Base-by-base conservation (phyloP, 2,113 vertebrate genomes). In the Columba janthina region DNA sequence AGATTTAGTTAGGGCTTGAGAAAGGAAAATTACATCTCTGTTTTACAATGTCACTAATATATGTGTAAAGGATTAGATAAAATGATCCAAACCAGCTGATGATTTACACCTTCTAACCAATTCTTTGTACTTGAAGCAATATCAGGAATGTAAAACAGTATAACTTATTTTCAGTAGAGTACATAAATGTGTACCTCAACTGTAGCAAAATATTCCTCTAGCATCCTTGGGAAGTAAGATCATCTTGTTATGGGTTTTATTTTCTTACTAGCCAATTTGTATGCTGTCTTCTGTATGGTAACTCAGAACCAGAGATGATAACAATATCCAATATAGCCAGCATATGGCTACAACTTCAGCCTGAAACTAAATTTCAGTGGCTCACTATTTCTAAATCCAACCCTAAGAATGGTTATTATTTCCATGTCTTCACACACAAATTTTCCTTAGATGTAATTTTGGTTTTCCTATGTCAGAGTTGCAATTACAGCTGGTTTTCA, bases 11-110 rank as follows among this genome's bases (percentile, higher is more conserved):
- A 94, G 89, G 71, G 62, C 95, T 97, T 1, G 29, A 96, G 94
- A 97, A 97, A 95, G 90, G 72, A 94, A 97, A 98, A 98, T 96
- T 85, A 62, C 58, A 88, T 96, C 87, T 96, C 80, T 96, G 0
- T 94, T 97, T 97, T 97, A 94, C 90, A 96, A 28, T 91, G 51
- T 91, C 89, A 94, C 84, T 95, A 98, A 97, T 97, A 92, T 92
- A 95, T 88, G 69, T 96, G 83, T 94, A 90, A 95, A 97, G 54
- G 83, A 97, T 97, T 97, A 95, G 61, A 91, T 95, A 97, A 97
- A 96, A 60, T 81, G 89, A 97, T 91, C 50, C 65, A 93, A 96
- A 97, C 61, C 84, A 96, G 70, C 25, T 76, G 88, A 70, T 97
- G 94, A 98, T 98, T 98, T 98, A 97, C 54, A 96, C 28, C 81